Conservation (phyloP, 2,797 vertebrate species). For the Microchirus variegatus region DNA sequence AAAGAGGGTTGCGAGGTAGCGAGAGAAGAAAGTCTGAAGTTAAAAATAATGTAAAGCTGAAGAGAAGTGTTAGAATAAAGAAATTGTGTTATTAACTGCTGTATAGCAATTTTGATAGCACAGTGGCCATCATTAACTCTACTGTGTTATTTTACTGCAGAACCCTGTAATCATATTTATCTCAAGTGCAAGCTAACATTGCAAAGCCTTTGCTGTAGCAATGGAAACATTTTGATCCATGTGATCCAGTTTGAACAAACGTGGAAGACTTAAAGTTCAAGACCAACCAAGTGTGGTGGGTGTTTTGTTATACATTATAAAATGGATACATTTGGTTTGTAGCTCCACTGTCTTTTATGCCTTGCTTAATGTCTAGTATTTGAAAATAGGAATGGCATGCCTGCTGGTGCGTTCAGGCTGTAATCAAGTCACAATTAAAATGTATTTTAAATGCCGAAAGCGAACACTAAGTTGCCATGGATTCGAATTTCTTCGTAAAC, state of each 20-base stretch:
- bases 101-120: no score
- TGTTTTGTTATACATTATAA: slow-evolving; percentile 3
- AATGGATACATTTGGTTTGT: background rate
- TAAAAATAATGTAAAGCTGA: background rate
- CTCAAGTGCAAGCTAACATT: no score
- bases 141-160: no score
- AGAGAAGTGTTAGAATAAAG: background rate
- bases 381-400: background rate
- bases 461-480: slow-evolving; percentile 10
- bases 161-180: no score
- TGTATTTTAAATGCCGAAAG: background rate
- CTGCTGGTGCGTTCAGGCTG: background rate
- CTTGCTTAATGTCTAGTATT: no score
- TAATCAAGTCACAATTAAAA: background rate
- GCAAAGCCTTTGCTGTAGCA: no score
- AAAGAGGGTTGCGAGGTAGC: no score
- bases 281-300: background rate
- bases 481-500: slow-evolving; percentile 30
- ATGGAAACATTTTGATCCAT: no score
- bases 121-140: no score
- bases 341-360: background rate
- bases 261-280: background rate
- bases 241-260: background rate
- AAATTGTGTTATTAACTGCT: background rate
- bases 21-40: background rate